Percentiles rank a stretch among this genome's conserved stretches.
These are phyloP conservation scores for Gallinago paraguaiae DNA, from an alignment of 2,113 vertebrate species.

Conservation along the genomic window DNA sequence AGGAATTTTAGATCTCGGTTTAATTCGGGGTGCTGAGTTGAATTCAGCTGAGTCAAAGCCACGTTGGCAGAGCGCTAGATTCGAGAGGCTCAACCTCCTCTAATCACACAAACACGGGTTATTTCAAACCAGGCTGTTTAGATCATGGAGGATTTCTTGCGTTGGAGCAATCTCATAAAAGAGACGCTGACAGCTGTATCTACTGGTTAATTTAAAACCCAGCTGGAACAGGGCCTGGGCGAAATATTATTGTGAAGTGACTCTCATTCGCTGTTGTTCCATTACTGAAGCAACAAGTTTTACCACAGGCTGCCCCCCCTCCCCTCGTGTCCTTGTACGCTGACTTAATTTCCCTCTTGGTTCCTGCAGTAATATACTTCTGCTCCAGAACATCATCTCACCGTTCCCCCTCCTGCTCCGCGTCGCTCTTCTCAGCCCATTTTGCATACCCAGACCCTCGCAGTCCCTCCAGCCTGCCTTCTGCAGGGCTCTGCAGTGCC, in stretches of 20 bases:
- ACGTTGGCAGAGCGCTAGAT: neutral
- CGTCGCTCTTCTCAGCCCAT: neutral
- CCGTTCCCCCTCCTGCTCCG: neutral
- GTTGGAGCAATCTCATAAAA: conserved; percentile 39
- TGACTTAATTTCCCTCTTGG: conserved; percentile 19
- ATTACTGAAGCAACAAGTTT: conserved; percentile 43
- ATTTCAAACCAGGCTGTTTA: neutral
- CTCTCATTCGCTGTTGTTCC: neutral
- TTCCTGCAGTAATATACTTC: neutral
- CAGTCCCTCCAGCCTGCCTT: neutral
- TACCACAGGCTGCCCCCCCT: neutral
- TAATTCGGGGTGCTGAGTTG: neutral
- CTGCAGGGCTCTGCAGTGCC: neutral
- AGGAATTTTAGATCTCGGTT: neutral
- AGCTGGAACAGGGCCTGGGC: conserved; percentile 43
- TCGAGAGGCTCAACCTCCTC: neutral
- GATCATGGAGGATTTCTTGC: conserved; percentile 9
- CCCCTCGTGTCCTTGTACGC: neutral
- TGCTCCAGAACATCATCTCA: neutral
- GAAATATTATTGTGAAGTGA: conserved; percentile 33
- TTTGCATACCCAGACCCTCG: neutral
- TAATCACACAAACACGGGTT: neutral
- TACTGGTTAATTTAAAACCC: conserved; percentile 57
- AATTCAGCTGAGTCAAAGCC: neutral
- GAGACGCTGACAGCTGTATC: conserved; percentile 41